Percentiles rank a stretch among this genome's conserved stretches.
phyloP scores from a whole-genome alignment of 2,113 vertebrate species.

The Ahaetulla prasina region DNA sequence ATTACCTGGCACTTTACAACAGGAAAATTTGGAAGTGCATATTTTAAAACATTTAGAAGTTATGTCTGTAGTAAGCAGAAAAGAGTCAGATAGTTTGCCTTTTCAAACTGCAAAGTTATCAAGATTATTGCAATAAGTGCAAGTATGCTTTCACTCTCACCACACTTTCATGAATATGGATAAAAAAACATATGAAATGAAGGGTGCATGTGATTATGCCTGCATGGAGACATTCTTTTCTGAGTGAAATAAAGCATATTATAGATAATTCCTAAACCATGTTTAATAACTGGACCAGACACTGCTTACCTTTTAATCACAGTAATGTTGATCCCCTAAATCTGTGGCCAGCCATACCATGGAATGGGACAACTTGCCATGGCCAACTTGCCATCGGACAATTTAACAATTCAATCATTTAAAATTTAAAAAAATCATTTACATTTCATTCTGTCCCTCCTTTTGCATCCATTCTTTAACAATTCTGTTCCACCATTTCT shows the following conservation, averaged over 20 bases:
- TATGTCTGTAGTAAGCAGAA: background rate
- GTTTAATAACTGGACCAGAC: background rate
- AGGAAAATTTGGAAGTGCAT: background rate
- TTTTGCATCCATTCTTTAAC: too few relatives aligned
- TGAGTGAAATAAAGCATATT: background rate
- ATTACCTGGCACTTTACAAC: background rate
- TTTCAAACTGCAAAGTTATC: background rate
- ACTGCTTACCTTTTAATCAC: background rate
- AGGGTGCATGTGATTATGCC: background rate
- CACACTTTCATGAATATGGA: background rate
- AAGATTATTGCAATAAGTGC: background rate
- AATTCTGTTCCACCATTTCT: too few relatives aligned
- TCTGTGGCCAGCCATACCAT: background rate
- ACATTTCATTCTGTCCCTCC: too few relatives aligned
- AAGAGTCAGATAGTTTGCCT: background rate
- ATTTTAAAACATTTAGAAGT: background rate
- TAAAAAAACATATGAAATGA: background rate
- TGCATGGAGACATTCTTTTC: background rate
- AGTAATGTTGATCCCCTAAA: background rate
- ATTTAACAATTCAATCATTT: too few relatives aligned
- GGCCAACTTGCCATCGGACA: too few relatives aligned
- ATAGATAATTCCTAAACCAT: background rate
- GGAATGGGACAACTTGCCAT: too few relatives aligned
- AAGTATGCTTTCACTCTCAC: background rate
- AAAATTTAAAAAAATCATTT: too few relatives aligned